Evolutionary conservation across 1,140 invertebrate species (phyloP), one percentile per base, ranked within the genome.

Genomic region (Sinella curviseta): DNA sequence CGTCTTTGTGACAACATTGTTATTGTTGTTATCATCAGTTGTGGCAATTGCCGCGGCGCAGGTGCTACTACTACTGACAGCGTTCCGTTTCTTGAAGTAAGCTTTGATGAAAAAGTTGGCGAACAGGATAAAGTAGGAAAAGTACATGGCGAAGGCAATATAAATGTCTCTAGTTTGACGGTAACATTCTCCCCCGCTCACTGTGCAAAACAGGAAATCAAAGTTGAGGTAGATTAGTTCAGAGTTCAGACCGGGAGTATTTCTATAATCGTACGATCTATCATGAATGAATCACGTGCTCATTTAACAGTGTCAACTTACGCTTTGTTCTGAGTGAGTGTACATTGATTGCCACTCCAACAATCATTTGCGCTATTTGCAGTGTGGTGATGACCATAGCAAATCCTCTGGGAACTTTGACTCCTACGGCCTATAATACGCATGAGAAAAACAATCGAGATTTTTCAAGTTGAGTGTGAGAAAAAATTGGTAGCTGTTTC

Each of bases 351-450:
- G 24, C 20, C 20, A 80, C 75, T 30, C 79, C 79, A n/a, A 60
- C 36, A 20, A 80, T 55, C 79, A 80, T 80, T 55, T 80, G 79
- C 3, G 57, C 36, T 54, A 80, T 67, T 65, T 80, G 79, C 26
- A 80, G 36, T 20, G 76, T 67, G 17, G 79, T 80, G 8, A 80
- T 80, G 36, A 77, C 70, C 79, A 80, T 80, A 24, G 79, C 79
- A 60, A 80, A 80, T 35, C 77, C 77, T 74, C 76, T 33, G 17
- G 79, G 57, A 26, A 80, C 74, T 73, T 80, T 80, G 28, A 80
- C 31, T 36, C 79, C 79, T 28, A 74, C 17, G 14, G 54, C 65
- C 65, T 70, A 30, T 70, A n/a, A n/a, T n/a, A n/a, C n/a, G n/a
- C n/a, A 26, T 26, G 24, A 17, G 24, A 14, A 17, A 60, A 17